Conservation (phyloP, 2,888 invertebrate genomes). For the Stenichneumon culpator region DNA sequence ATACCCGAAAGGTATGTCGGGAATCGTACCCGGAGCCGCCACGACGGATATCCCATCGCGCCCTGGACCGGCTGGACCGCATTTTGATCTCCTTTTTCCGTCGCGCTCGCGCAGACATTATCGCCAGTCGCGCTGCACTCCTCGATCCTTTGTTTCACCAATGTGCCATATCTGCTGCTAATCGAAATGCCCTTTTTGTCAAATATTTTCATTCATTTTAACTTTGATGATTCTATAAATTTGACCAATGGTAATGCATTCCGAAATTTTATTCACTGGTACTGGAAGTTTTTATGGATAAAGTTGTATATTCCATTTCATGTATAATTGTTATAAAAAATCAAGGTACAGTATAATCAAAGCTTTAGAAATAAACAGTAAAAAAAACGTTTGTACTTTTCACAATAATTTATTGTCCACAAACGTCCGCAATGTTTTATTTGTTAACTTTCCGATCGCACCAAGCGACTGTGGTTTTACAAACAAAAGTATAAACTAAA, state of each 20-base stretch:
- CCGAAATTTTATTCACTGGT: too few species aligned
- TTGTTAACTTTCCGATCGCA: too few species aligned
- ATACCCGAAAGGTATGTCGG: conserved; percentile 43
- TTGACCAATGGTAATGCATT: background rate
- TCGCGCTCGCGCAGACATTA: background rate
- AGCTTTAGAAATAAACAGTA: too few species aligned
- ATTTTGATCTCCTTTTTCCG: conserved; percentile 48
- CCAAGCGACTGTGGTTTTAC: too few species aligned
- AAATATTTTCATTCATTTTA: background rate
- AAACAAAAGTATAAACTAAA: too few species aligned
- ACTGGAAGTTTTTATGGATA: too few species aligned
- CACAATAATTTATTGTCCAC: too few species aligned
- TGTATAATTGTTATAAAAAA: too few species aligned
- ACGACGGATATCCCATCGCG: conserved; percentile 48
- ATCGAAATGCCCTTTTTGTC: background rate
- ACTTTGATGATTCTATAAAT: background rate
- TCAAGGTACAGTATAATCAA: too few species aligned
- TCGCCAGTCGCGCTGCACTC: background rate
- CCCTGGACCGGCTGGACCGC: conserved; percentile 61
- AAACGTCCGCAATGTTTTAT: too few species aligned
- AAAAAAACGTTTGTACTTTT: too few species aligned
- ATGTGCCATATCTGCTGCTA: background rate
- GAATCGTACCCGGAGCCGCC: conserved; percentile 34
- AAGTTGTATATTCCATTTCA: too few species aligned
- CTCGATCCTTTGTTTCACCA: background rate